Evolutionary conservation across 2,888 invertebrate species (phyloP), one percentile per base, ranked within the genome.

Genomic region (Malachius bipustulatus): DNA sequence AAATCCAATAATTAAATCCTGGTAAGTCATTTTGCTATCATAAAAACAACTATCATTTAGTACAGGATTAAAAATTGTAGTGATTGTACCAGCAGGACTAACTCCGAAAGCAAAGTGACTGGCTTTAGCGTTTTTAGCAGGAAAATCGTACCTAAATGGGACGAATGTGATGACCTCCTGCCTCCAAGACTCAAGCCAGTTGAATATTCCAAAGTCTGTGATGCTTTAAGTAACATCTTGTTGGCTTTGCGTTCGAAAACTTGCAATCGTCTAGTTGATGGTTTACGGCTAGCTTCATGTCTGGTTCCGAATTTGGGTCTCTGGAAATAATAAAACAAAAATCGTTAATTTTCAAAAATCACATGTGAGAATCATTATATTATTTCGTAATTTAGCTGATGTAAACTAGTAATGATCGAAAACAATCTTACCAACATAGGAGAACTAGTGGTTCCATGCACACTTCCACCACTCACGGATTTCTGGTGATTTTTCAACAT

Each of bases 171-270:
- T 1, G 75, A 70, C 28, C 77, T 66, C 30, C 79, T 62, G 1
- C 72, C 66, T 3, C 82, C 85, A 30, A 88, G 70, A 2, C 79
- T 80, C 36, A 84, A 67, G 0, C 85, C 85, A 0, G 87, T 88
- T 0, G 81, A 85, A 54, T 78, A 78, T 55, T 82, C 87, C 49
- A 79, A 62, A 3, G 82, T 89, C 58, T 83, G 88, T 1, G 83
- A 85, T 0, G 82, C 90, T 54, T 74, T 82, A 60, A 79, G 66
- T 54, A 90, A 71, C 69, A 88, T 78, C 57, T 82, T 82, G 52
- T 82, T 85, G 0, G 84, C 88, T 54, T 82, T 81, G 52, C 75
- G 74, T 57, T 85, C 84, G 43, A 85, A 71, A 9, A 81, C 82
- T 66, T 84, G 87, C 43, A 90, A 65, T 47, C 84, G 75, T 49